Conservation (phyloP, 2,113 vertebrate genomes). For the Heloderma charlesbogerti region DNA sequence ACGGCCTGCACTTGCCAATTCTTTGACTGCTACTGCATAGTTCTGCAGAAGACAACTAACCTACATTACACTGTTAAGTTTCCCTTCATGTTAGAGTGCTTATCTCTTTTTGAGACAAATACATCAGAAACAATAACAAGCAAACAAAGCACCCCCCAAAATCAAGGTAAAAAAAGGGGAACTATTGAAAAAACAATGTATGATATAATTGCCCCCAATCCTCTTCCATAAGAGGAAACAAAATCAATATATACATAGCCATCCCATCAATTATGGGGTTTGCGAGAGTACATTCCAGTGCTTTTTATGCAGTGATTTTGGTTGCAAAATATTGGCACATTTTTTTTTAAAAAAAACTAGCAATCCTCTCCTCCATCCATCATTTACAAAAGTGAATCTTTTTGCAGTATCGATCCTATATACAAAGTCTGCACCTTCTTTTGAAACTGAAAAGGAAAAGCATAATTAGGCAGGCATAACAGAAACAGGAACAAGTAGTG, state of each 20-base stretch:
- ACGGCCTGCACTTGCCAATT: background rate
- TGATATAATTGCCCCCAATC: constrained; percentile 29
- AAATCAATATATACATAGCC: constrained; percentile 38
- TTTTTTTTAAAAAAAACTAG: constrained; percentile 54
- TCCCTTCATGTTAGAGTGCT: constrained; percentile 37
- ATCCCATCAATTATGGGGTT: background rate
- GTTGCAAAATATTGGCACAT: constrained; percentile 55
- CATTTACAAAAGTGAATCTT: constrained; percentile 59
- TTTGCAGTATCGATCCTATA: constrained; percentile 62
- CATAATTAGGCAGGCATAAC: constrained; percentile 44
- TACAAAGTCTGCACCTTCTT: constrained; percentile 68
- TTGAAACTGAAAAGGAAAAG: constrained; percentile 43
- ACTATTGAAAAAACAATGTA: background rate
- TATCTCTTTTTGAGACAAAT: constrained; percentile 24
- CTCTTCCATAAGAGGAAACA: constrained; percentile 27
- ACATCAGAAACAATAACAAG: constrained; percentile 12
- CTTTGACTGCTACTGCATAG: background rate
- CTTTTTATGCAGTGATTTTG: background rate
- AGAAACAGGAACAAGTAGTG: constrained; percentile 29
- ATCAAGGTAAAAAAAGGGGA: too few species aligned
- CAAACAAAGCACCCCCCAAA: constrained; percentile 21
- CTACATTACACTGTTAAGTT: background rate
- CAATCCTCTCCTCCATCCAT: constrained; percentile 61
- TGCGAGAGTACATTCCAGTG: background rate
- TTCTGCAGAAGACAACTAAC: background rate